Evolutionary conservation across 2,888 invertebrate species (phyloP).

Genomic region (Drosophila tripunctata): DNA sequence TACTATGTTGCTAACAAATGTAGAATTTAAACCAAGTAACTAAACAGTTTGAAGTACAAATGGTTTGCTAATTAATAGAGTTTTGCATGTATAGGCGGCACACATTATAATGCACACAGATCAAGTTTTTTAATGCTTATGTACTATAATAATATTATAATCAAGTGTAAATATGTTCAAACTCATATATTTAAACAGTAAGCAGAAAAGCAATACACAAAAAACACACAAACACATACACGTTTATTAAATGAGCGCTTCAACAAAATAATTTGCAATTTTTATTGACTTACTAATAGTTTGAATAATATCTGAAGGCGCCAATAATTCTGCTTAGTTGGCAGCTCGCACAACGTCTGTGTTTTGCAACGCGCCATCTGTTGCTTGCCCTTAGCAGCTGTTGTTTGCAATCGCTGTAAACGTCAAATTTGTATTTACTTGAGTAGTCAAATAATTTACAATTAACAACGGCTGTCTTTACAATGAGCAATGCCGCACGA

Average conservation of each 20-base stretch:
- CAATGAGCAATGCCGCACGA: no score
- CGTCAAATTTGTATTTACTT: no score
- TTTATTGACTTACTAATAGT: constrained; percentile 3
- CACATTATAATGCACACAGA: constrained; percentile 57
- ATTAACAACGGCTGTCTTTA: no score
- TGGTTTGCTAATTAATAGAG: constrained; percentile 64
- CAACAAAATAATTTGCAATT: constrained; percentile 3
- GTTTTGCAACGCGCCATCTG: no score
- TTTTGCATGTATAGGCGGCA: constrained; percentile 64
- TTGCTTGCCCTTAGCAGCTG: no score
- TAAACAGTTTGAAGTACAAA: constrained; percentile 71
- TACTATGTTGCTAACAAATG: constrained; percentile 52
- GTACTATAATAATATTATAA: constrained; percentile 56
- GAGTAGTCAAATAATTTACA: no score
- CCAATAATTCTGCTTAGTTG: no score
- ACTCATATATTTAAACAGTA: constrained; percentile 42
- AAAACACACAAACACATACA: constrained; percentile 15
- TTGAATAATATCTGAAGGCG: no score
- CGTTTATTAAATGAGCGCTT: constrained; percentile 64
- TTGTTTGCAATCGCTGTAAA: no score
- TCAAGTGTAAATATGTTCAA: constrained; percentile 71
- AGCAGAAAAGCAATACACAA: constrained; percentile 57
- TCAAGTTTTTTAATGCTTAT: constrained; percentile 52
- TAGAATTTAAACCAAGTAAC: constrained; percentile 6
- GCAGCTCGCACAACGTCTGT: no score